Evolutionary conservation across 1,140 invertebrate genomes (phyloP), one percentile per base, ranked within the genome.

Genomic region (Ceratosolen solmsi): DNA sequence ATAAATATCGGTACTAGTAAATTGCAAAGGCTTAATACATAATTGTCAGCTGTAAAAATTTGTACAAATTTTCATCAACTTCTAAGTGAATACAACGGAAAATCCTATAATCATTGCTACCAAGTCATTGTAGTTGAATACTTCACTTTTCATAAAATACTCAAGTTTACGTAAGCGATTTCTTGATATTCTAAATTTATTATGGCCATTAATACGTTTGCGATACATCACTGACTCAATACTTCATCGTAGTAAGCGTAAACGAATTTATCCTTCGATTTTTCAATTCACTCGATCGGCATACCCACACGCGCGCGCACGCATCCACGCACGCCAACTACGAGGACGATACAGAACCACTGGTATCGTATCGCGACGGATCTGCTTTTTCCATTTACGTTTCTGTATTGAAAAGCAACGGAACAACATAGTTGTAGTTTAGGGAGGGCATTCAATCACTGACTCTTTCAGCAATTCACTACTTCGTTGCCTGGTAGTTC

Each of bases 391-490:
- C n/a, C 80, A 20, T 33, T 75, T 54, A 30, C 36, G 79, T 46
- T 60, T 73, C 58, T 36, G 71, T 54, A 80, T 80, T 65, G 79
- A 74, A 80, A 80, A 65, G 71, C 58, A 72, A 46, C 56, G 20
- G 51, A 60, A 70, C 38, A 27, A 33, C 22, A 49, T 36, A 56
- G 76, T 20, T 27, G 41, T 27, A 80, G 79, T 63, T 80, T 73
- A 49, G 49, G 65, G 30, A 20, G 65, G 46, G 75, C 70, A 78
- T 82, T 82, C 81, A 82, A 82, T 82, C 81, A 82, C 75, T 27
- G 75, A 25, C 56, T 73, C 70, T 82, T 82, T 78, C 68, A 78
- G n/a, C 51, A 41, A 80, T 65, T 65, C 68, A 30, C 65, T 38
- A 30, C 20, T 46, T 36, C 58, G 25, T 63, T 46, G 36, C 2